These are phyloP conservation scores for Megathymus violae DNA, from an alignment of 1,140 invertebrate genomes.

Conservation along the genomic window DNA sequence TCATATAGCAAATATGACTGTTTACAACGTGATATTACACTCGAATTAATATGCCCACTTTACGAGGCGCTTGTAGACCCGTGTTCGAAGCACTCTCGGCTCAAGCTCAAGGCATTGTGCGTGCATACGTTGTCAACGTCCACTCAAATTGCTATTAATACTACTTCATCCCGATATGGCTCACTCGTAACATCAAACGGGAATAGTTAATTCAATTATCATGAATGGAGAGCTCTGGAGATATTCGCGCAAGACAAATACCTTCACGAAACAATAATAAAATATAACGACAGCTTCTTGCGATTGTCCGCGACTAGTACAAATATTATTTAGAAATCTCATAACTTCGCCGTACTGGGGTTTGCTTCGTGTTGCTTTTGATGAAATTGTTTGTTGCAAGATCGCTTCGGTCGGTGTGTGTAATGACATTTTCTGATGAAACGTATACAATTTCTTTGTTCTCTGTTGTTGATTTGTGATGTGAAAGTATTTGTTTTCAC, in stretches of 20 bases:
- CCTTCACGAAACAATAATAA: conserved; percentile 13
- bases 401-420: conserved; percentile 50
- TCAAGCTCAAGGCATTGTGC: conserved; percentile 28
- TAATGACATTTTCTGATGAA: conserved; percentile 72
- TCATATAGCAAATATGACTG: conserved; percentile 1
- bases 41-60: conserved; percentile 24
- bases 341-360: conserved; percentile 51
- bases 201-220: conserved; percentile 24
- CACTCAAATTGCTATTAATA: conserved; percentile 28
- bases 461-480: conserved; percentile 62
- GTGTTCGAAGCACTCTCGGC: conserved; percentile 18
- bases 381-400: conserved; percentile 67
- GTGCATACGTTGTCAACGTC: conserved; percentile 24
- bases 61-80: conserved; percentile 14
- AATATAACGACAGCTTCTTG: conserved; percentile 45
- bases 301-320: conserved; percentile 43
- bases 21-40: conserved; percentile 22
- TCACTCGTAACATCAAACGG: conserved; percentile 9
- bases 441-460: conserved; percentile 77
- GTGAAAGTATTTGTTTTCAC: conserved; percentile 55
- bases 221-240: conserved; percentile 13
- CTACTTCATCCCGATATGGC: conserved; percentile 10
- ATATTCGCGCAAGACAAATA: not conserved
- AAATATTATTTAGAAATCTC: conserved; percentile 67
- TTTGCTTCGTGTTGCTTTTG: conserved; percentile 56